Percentiles rank a stretch among this genome's conserved stretches.
phyloP scores from a whole-genome alignment of 2,113 vertebrate species.

The Recurvirostra avosetta region DNA sequence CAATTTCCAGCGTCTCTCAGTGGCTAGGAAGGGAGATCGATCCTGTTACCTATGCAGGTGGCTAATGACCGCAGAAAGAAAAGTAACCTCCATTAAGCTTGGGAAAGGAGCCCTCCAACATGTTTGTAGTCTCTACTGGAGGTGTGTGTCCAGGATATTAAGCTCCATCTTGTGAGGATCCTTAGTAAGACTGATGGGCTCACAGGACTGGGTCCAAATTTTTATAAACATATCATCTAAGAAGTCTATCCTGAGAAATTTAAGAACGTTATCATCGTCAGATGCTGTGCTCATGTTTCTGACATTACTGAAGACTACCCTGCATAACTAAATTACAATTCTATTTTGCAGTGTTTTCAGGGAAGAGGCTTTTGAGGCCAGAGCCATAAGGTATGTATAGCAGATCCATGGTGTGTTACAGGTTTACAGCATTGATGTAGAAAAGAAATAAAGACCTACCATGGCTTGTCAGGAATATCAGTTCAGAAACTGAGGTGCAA shows the following conservation, averaged over 20 bases:
- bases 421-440: neutral
- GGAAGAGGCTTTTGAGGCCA: neutral
- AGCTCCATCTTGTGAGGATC: neutral
- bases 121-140: neutral
- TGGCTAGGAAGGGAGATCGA: neutral
- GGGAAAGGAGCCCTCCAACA: neutral
- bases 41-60: no score
- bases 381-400: neutral
- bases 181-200: neutral
- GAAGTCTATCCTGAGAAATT: neutral
- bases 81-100: neutral
- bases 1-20: neutral
- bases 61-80: neutral
- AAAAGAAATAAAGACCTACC: neutral
- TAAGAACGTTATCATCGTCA: neutral
- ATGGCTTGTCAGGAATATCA: neutral
- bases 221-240: neutral
- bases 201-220: neutral
- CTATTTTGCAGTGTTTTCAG: neutral
- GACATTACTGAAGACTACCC: neutral
- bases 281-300: neutral
- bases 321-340: neutral
- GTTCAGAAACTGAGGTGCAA: neutral
- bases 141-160: neutral
- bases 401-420: neutral